phyloP scores from a whole-genome alignment of 2,797 vertebrate genomes.

The Dendrocincla tyrannina region DNA sequence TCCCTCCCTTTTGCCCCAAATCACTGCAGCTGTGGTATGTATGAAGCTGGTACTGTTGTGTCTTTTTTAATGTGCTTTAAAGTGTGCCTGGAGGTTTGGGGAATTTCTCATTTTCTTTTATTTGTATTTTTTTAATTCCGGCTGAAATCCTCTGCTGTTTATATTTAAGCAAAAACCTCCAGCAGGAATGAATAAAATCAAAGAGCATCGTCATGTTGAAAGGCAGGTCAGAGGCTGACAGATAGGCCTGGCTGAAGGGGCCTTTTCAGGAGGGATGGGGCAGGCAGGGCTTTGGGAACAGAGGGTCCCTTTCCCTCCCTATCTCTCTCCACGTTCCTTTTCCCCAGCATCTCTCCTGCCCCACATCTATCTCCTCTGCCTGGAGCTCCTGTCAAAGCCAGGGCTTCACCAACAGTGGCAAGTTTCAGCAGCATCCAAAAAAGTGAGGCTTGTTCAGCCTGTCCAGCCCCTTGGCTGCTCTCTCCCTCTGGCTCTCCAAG shows the following conservation, averaged over 20 bases:
- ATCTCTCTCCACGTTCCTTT: background rate
- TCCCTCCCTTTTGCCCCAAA: background rate
- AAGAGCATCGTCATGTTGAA: slow-evolving; percentile 34
- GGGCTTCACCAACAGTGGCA: slow-evolving; percentile 1
- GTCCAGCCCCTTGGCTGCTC: background rate
- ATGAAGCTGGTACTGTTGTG: slow-evolving; percentile 35
- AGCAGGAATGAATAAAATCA: slow-evolving; percentile 68
- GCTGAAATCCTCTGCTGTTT: slow-evolving; percentile 71
- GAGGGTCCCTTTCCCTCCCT: slow-evolving; percentile 31
- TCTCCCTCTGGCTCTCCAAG: background rate
- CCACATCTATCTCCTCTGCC: background rate
- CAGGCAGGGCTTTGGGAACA: background rate
- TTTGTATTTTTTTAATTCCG: slow-evolving; percentile 61
- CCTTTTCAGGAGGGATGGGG: slow-evolving; percentile 6
- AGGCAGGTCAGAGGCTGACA: background rate
- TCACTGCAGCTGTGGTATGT: slow-evolving; percentile 53
- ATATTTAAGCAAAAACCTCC: slow-evolving; percentile 62
- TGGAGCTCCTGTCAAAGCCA: background rate
- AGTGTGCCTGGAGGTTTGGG: slow-evolving; percentile 48
- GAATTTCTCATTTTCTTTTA: slow-evolving; percentile 63
- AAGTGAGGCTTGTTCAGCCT: background rate
- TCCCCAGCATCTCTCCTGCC: background rate
- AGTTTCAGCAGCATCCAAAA: background rate
- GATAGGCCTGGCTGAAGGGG: slow-evolving; percentile 25
- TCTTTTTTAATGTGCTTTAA: slow-evolving; percentile 24